Base-by-base conservation (phyloP, 2,797 vertebrate genomes). In the Spinibarbus caldwelli region DNA sequence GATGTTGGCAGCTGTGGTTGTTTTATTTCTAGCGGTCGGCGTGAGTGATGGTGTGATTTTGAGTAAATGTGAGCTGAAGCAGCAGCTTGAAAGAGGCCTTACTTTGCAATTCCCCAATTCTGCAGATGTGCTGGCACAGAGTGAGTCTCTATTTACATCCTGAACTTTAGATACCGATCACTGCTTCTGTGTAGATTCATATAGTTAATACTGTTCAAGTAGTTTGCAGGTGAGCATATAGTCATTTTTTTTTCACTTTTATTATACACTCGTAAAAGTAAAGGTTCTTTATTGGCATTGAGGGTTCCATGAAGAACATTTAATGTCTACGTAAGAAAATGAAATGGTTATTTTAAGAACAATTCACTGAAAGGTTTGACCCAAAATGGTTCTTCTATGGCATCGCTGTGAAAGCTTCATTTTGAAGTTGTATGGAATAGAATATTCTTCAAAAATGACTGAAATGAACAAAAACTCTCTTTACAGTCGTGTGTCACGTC, bases 401-500 rank as follows among this genome's bases (percentile, higher is more conserved):
- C 12, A 34, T 68, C 9, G 8, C 19, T 36, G 54, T 21, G 19
- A 29, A 66, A 21, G 19, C 10, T 34, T 9, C 0, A 5, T 26
- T 26, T 62, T 62, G 15, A 8, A 54, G n/a, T 6, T 29, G n/a
- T 26, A 62, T 62, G 12, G n/a, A 62, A 70, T 10, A 41, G 11
- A 29, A 70, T 1, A 41, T 36, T 21, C 31, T n/a, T 41, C 7
- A 70, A 14, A 70, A 41, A 6, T 68, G 29, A 14, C 17, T 1
- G 3, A 15, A 64, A 31, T 21, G 64, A 67, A 23, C 2, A 1
- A 5, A 41, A 78, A 41, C 36, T 78, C 31, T 31, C 45, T 38
- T 31, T 77, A 34, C 78, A 95, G 94, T 93, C 0, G 78, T 93
- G n/a, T 94, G 92, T 41, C 76, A 90, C 0, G 90, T 41, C 1